Base-by-base conservation (phyloP, 2,113 vertebrate genomes). In the Sterna hirundo region DNA sequence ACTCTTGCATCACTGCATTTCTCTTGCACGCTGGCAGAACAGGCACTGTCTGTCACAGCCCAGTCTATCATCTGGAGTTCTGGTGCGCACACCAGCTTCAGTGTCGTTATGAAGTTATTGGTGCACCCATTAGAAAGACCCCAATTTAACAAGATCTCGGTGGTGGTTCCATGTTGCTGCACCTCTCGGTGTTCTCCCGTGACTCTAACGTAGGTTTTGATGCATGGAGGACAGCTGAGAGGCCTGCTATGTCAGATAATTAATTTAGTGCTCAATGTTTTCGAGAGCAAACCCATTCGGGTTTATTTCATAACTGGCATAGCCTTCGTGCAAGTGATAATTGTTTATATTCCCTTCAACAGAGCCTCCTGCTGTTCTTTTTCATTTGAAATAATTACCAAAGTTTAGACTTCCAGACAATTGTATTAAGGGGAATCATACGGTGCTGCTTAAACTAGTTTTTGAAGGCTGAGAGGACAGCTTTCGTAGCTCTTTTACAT, bases 291-390 rank as follows among this genome's bases (percentile, higher is more conserved):
- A 84, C 38, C 83, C 94, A 93, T 76, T 94, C 65, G 65, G 94
- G 86, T 91, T 91, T 72, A 60, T 86, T 96, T 94, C 88, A 72
- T 79, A 76, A 60, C 77, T 93, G 94, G 88, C 88, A 69, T 76
- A 76, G 86, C 95, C 74, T 94, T 95, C 83, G 52, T 95, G 96
- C 95, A 92, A 96, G 88, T 94, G 95, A 93, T 97, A 96, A 96
- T 96, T 96, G 95, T 96, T 97, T 96, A 96, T 95, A 92, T 95
- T 96, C 93, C 91, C 86, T 95, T 96, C 91, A 84, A 79, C 94
- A 29, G 80, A 95, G 86, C 91, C 95, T 92, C 95, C 93, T 82
- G 96, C 97, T 96, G 96, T 69, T 97, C 95, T 84, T 89, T 94
- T 94, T 95, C 94, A 91, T 95, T 91, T 36, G 80, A 92, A 97